Evolutionary conservation across 1,140 invertebrate genomes (phyloP), one percentile per base, ranked within the genome.

Genomic region (Lepidurus packardi): DNA sequence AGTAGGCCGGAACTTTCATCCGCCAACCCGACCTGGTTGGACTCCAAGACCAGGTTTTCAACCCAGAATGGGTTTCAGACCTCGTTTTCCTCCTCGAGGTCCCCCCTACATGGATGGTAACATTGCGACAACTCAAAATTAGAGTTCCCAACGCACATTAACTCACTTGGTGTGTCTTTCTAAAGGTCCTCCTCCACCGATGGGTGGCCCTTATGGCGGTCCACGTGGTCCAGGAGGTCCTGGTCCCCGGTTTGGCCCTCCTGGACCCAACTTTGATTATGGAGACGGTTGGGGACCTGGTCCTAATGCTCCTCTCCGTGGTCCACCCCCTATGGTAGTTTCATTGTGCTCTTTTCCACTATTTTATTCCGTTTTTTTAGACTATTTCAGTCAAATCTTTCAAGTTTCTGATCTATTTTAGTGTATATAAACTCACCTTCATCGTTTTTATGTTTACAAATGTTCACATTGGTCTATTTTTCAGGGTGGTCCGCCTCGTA

Each of bases 191-290:
- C 53, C 53, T 65, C 53, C 53, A n/a, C 53, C 53, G 1, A 65
- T 65, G 53, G 21, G 21, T 7, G 21, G 21, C 7, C 43, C 43
- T 25, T 75, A 75, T 6, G 43, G 41, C 41, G 74, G 74, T n/a
- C 74, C 74, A 3, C 41, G 74, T 21, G 74, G 74, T 25, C 74
- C 74, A 25, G 74, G 74, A 4, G 74, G 74, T 5, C 74, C 74
- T 8, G 74, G 74, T 2, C 74, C 74, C 21, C 53, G 53, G 1
- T 65, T 13, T 65, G 53, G 53, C 53, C 53, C 53, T 65, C 53
- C 53, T n/a, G 53, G 53, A 65, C 53, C 8, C 21, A 65, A 65
- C 13, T 65, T 65, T 4, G 53, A 65, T 5, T 65, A 65, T 7
- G 53, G 53, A 9, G 53, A 65, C 21, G 53, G 53, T 16, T 65